phyloP scores from a whole-genome alignment of 2,113 vertebrate species.

The Myrmophylax atrothorax region DNA sequence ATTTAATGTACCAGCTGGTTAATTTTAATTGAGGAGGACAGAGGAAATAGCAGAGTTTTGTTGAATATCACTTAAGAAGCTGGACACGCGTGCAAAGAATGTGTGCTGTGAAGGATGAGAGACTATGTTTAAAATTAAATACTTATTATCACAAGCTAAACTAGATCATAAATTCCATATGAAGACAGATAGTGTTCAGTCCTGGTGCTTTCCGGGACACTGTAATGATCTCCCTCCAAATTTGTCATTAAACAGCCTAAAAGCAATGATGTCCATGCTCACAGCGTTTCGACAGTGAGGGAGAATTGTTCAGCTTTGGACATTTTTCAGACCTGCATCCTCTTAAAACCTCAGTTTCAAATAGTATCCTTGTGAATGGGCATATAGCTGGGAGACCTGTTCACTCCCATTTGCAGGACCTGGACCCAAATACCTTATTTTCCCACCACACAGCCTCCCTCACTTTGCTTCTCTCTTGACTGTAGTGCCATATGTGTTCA shows the following conservation, averaged over 20 bases:
- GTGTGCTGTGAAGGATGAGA: background rate
- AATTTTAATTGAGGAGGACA: background rate
- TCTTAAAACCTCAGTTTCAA: background rate
- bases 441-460: background rate
- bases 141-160: background rate
- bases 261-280: background rate
- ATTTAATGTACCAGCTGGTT: background rate
- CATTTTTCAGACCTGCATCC: background rate
- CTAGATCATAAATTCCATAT: background rate
- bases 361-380: rapidly evolving
- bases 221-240: background rate
- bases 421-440: background rate
- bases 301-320: background rate
- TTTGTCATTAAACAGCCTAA: background rate
- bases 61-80: background rate
- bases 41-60: background rate
- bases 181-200: background rate
- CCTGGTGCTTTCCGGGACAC: background rate
- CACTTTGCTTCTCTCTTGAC: background rate
- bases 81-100: background rate
- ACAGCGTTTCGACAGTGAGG: background rate
- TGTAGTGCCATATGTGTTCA: background rate
- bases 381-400: background rate
- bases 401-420: background rate
- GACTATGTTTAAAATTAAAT: background rate